A percentile compares a stretch with the other conserved stretches of the same genome.
Evolutionary conservation across 1,140 invertebrate genomes (phyloP).

Genomic region (Homalodisca vitripennis): DNA sequence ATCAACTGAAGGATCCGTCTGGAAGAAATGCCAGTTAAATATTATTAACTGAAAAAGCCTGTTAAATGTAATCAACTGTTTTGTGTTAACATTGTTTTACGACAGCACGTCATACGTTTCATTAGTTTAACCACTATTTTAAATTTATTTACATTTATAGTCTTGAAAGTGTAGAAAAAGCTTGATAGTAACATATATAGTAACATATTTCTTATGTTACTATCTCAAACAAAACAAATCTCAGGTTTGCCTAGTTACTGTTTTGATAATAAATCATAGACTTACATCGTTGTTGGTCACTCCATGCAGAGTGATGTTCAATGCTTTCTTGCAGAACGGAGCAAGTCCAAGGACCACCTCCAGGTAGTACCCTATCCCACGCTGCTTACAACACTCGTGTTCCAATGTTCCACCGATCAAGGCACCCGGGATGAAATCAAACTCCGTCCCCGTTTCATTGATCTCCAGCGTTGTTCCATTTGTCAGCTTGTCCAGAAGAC

Average conservation of each 20-base stretch:
- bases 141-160: too few species aligned
- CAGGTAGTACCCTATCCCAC: conserved; percentile 90
- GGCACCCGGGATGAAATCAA: conserved; percentile 88
- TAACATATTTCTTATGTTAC: too few species aligned
- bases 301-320: conserved; percentile 80
- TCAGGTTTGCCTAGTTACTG: not conserved
- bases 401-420: conserved; percentile 82
- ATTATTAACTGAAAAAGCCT: not conserved
- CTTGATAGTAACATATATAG: too few species aligned
- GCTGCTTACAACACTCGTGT: conserved; percentile 80
- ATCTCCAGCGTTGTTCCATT: conserved; percentile 91
- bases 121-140: too few species aligned
- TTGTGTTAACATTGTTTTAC: too few species aligned
- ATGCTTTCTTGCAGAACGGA: conserved; percentile 91
- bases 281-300: conserved; percentile 82
- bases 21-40: conserved; percentile 30
- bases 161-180: too few species aligned
- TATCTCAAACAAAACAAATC: not conserved
- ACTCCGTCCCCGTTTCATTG: conserved; percentile 87
- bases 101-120: too few species aligned
- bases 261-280: conserved; percentile 1
- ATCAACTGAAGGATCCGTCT: conserved; percentile 78
- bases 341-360: conserved; percentile 86
- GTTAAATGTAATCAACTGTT: too few species aligned
- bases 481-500: conserved; percentile 89